A percentile compares a stretch with the other conserved stretches of the same genome.
Evolutionary conservation across 2,888 invertebrate genomes (phyloP).

Genomic region (Lithophane socia): DNA sequence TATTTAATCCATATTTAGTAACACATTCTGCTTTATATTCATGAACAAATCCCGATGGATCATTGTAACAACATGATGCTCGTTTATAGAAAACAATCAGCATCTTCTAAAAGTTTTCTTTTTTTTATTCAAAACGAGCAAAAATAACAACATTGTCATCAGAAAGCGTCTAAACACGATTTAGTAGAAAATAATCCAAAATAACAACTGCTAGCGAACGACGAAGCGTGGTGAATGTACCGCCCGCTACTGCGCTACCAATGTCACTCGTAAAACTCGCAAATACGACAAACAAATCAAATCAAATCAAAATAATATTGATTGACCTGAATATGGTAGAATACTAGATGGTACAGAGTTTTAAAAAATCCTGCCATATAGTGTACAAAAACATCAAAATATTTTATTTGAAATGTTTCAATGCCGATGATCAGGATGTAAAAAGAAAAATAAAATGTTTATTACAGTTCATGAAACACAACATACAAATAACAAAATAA

Average conservation of each 20-base stretch:
- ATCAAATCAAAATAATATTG: neutral
- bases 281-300: neutral
- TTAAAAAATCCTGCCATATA: neutral
- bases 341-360: neutral
- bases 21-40: neutral
- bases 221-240: constrained; percentile 76
- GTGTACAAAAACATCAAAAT: neutral
- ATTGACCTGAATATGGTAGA: neutral
- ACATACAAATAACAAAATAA: no score
- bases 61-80: neutral
- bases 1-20: neutral
- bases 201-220: constrained; percentile 54
- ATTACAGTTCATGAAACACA: no score
- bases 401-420: neutral
- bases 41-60: neutral
- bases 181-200: constrained; percentile 61
- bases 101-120: neutral
- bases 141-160: constrained; percentile 37
- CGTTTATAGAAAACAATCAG: neutral
- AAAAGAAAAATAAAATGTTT: neutral
- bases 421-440: no score
- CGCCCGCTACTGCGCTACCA: constrained; percentile 63
- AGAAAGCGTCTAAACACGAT: constrained; percentile 56
- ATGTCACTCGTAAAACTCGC: neutral
- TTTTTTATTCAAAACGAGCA: constrained; percentile 2